Base-by-base conservation (phyloP, 2,797 vertebrate species). In the Macropus fuliginosus region DNA sequence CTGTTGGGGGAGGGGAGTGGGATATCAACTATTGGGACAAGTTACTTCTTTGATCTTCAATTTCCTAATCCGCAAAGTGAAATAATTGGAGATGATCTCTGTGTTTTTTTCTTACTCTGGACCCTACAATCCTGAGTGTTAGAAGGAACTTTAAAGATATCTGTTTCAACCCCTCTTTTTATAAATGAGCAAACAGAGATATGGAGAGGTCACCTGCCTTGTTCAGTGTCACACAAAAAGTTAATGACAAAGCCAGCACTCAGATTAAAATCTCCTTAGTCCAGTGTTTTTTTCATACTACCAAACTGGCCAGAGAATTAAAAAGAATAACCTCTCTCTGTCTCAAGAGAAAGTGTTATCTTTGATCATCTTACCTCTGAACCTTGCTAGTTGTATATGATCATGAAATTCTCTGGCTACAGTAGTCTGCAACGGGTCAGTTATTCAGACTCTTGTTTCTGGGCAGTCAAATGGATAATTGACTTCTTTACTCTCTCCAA, bases 141-240 rank as follows among this genome's bases (percentile, higher is more conserved):
- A 74, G 12, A 81, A 87, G 24, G 24, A 50, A 87, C 74, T 87
- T 87, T 87, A 87, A 93, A 94, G 34, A 21, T n/a, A 74, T 66
- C n/a, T 29, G 2, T 40, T 81, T 81, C 40, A 87, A 87, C 21
- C 40, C 13, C 29, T 56, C 91, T 6, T 59, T 93, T 96, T 92
- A 91, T 54, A 92, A 91, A 66, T 94, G 93, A 96, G 55, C 92
- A 95, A 94, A 92, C 91, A 59, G 94, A 94, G 50, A n/a, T 40
- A 95, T 40, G 46, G 57, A 96, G 92, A 95, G 50, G 57, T 5
- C 92, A 74, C 90, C 13, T 94, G 31, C 54, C 56, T 95, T 95
- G 55, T 46, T 95, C 93, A 90, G 21, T 46, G 55, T 92, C 59
- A 92, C 54, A 54, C 91, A 56, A 89, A 46, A 90, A 90, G 74